Percentiles rank a stretch among this genome's conserved stretches.
These are phyloP conservation scores for Prenolepis imparis DNA, from an alignment of 2,888 invertebrate genomes.

Conservation along the genomic window DNA sequence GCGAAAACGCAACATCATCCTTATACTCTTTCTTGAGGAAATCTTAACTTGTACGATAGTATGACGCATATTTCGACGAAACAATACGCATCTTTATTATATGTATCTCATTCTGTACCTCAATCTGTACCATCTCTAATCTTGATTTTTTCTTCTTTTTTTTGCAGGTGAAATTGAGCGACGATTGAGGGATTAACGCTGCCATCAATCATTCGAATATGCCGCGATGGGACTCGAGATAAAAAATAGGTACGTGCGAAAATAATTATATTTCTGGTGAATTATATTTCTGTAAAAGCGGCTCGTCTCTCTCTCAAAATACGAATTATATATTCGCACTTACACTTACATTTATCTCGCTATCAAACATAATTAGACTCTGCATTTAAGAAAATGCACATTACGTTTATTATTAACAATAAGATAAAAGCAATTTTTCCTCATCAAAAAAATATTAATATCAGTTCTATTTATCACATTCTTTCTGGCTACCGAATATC, in stretches of 20 bases:
- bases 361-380: neutral
- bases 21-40: neutral
- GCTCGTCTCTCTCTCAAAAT: neutral
- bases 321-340: too few relatives aligned
- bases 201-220: slow-evolving; percentile 32
- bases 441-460: neutral
- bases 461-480: neutral
- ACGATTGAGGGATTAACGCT: slow-evolving; percentile 3
- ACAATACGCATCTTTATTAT: neutral
- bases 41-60: neutral
- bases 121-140: slow-evolving; percentile 3
- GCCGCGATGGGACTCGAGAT: slow-evolving; percentile 36
- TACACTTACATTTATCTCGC: neutral
- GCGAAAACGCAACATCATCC: too few relatives aligned
- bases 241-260: slow-evolving; percentile 34
- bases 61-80: slow-evolving; percentile 23
- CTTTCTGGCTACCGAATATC: neutral
- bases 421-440: neutral
- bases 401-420: neutral
- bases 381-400: neutral
- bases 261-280: neutral
- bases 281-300: neutral
- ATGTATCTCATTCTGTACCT: slow-evolving; percentile 24
- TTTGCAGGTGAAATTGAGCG: slow-evolving; percentile 26
- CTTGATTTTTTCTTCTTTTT: neutral